These are phyloP conservation scores for Heliconius hewitsoni DNA, from an alignment of 1,140 invertebrate species.

Conservation along the genomic window DNA sequence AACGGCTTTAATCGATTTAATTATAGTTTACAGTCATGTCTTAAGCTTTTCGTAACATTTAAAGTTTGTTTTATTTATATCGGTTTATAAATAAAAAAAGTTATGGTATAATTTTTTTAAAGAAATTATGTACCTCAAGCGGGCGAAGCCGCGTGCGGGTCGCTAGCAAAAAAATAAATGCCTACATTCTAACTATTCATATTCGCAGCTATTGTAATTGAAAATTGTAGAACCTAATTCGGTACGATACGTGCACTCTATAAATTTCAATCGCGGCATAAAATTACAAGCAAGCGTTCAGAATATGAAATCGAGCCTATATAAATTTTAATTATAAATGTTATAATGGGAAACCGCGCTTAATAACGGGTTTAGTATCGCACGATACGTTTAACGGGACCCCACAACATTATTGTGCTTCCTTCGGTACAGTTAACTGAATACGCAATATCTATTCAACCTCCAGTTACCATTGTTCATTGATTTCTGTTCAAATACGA, in stretches of 20 bases:
- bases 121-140: too few species aligned
- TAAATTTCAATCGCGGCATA: neutral
- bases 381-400: slow-evolving; percentile 56
- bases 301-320: slow-evolving; percentile 28
- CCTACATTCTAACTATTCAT: neutral
- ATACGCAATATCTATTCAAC: slow-evolving; percentile 51
- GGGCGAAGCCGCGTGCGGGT: neutral
- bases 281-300: slow-evolving; percentile 10
- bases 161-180: neutral
- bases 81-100: too few species aligned
- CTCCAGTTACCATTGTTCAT: slow-evolving; percentile 57
- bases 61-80: too few species aligned
- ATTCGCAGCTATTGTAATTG: neutral
- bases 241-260: neutral
- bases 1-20: too few species aligned
- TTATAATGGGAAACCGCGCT: slow-evolving; percentile 37
- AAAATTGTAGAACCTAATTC: neutral
- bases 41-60: too few species aligned
- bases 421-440: slow-evolving; percentile 58
- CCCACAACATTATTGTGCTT: slow-evolving; percentile 55
- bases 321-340: slow-evolving; percentile 40
- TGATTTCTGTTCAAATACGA: slow-evolving; percentile 34
- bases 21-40: too few species aligned
- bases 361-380: slow-evolving; percentile 41
- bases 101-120: too few species aligned